Conservation (phyloP, 2,888 invertebrate genomes). For the Pyrochroa serraticornis region DNA sequence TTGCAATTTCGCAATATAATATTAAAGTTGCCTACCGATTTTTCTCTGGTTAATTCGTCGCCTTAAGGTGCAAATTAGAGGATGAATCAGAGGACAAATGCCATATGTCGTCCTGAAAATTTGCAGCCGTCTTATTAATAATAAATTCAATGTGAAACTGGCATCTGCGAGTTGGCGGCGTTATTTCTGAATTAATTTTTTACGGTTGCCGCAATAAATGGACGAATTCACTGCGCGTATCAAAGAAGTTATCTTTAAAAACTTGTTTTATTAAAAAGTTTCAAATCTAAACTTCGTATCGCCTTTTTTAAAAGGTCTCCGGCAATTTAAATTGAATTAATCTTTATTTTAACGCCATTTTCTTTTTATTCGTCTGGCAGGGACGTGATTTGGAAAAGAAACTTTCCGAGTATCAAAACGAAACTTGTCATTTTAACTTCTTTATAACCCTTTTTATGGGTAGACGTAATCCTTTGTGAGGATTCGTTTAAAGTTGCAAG, state of each 20-base stretch:
- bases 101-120: too few relatives aligned
- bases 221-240: constrained; percentile 26
- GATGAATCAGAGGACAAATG: not conserved
- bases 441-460: constrained; percentile 10
- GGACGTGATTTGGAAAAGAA: constrained; percentile 25
- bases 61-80: constrained; percentile 10
- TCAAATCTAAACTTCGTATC: constrained; percentile 24
- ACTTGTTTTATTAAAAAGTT: constrained; percentile 30
- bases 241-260: constrained; percentile 9
- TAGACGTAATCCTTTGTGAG: too few relatives aligned
- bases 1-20: not conserved
- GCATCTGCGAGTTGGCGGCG: constrained; percentile 1
- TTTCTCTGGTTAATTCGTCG: constrained; percentile 11
- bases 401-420: constrained; percentile 11
- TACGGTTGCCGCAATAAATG: not conserved
- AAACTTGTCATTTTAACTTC: constrained; percentile 19
- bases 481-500: too few relatives aligned
- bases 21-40: not conserved
- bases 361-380: constrained; percentile 12
- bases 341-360: constrained; percentile 42
- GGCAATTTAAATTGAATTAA: constrained; percentile 42
- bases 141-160: too few relatives aligned
- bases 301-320: constrained; percentile 29
- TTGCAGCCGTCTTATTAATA: too few relatives aligned
- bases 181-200: constrained; percentile 22